Conservation (phyloP, 2,888 invertebrate genomes). For the Thecocarcelia acutangulata region DNA sequence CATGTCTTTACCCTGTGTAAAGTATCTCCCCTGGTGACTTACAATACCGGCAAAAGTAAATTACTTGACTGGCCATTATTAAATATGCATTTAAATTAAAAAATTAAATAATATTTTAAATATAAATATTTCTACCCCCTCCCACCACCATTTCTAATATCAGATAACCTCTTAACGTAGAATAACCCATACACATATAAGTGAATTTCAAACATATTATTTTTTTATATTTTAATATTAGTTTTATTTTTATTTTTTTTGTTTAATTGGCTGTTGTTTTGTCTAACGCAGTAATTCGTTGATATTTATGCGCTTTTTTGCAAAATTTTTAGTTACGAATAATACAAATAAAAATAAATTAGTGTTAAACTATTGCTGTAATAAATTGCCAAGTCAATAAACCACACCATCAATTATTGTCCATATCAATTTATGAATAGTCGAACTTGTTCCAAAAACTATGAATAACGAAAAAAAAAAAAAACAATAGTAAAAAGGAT, state of each 20-base stretch:
- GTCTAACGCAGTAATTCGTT: conserved; percentile 47
- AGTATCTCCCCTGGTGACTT: no score
- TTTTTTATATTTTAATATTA: background rate
- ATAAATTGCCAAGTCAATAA: conserved; percentile 66
- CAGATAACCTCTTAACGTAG: no score
- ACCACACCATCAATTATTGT: conserved; percentile 63
- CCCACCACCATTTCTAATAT: no score
- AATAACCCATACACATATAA: no score
- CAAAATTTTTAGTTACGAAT: conserved; percentile 25
- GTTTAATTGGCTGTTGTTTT: conserved; percentile 36
- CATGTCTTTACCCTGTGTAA: no score
- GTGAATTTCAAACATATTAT: no score
- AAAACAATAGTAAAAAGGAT: background rate
- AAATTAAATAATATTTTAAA: no score
- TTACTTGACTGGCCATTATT: no score
- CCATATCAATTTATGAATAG: conserved; percentile 47
- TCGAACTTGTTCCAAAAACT: conserved; percentile 2
- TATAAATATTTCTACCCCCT: no score
- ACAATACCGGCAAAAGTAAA: no score
- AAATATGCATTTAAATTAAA: no score
- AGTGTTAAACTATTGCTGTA: conserved; percentile 58
- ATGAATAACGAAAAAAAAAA: background rate
- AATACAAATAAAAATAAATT: conserved; percentile 53
- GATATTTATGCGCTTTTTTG: conserved; percentile 38
- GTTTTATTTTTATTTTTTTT: background rate